Evolutionary conservation across 2,888 invertebrate species (phyloP).

Genomic region (Venustoraphidia nigricollis): DNA sequence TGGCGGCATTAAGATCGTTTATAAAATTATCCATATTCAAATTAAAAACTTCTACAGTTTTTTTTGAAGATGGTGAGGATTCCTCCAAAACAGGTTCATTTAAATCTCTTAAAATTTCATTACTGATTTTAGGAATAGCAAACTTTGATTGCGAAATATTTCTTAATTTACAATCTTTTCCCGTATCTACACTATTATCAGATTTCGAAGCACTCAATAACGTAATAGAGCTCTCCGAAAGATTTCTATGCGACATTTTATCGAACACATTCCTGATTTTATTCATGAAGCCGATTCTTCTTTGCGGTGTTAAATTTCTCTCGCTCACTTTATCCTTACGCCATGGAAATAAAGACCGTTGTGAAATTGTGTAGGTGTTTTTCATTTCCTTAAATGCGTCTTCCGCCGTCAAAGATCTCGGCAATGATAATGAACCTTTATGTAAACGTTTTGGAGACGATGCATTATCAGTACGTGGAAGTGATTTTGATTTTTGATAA

Average conservation of each 20-base stretch:
- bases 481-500: conserved; percentile 3
- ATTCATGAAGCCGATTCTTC: background rate
- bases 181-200: too few relatives aligned
- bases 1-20: too few relatives aligned
- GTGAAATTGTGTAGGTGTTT: background rate
- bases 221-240: too few relatives aligned
- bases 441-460: background rate
- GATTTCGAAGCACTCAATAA: too few relatives aligned
- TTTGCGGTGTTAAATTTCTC: background rate
- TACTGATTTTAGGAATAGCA: too few relatives aligned
- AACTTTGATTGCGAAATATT: too few relatives aligned
- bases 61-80: too few relatives aligned
- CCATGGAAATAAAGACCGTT: background rate
- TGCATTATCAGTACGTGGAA: background rate
- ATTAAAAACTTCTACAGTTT: too few relatives aligned
- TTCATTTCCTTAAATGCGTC: background rate
- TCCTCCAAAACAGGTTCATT: too few relatives aligned
- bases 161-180: too few relatives aligned
- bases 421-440: conserved; percentile 1
- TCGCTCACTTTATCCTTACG: background rate
- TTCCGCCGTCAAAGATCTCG: conserved; percentile 3
- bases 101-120: too few relatives aligned
- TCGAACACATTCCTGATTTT: conserved; percentile 2
- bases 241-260: background rate
- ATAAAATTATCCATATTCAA: too few relatives aligned